These are phyloP conservation scores for Piezodorus guildinii DNA, from an alignment of 1,140 invertebrate species.

Conservation along the genomic window DNA sequence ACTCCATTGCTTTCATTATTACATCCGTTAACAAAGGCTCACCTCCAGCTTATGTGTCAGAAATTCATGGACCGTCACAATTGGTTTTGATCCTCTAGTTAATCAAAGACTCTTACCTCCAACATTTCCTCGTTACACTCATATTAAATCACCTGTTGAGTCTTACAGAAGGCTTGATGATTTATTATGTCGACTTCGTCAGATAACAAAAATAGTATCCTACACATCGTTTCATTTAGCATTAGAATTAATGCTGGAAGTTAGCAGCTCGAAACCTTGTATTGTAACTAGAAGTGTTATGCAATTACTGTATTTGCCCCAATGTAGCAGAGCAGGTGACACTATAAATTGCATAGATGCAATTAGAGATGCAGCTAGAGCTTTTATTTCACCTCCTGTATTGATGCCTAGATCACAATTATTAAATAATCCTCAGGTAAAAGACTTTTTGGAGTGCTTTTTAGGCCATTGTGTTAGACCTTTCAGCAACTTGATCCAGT, in stretches of 20 bases:
- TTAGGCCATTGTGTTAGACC: slow-evolving; percentile 76
- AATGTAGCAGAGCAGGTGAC: slow-evolving; percentile 38
- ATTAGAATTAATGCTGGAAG: slow-evolving; percentile 87
- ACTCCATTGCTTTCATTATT: slow-evolving; percentile 68
- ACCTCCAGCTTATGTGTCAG: slow-evolving; percentile 32
- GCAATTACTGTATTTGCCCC: slow-evolving; percentile 65
- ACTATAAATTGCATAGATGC: slow-evolving; percentile 58
- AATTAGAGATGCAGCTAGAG: slow-evolving; percentile 68
- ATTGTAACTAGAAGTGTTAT: slow-evolving; percentile 86
- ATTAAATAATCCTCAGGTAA: slow-evolving; percentile 54
- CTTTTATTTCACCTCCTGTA: slow-evolving; percentile 79
- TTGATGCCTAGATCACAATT: slow-evolving; percentile 55
- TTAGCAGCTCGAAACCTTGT: slow-evolving; percentile 77
- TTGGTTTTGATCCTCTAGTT: slow-evolving; percentile 90
- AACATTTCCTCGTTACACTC: slow-evolving; percentile 94
- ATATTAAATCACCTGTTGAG: slow-evolving; percentile 73
- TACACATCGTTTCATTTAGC: slow-evolving; percentile 68
- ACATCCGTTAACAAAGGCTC: slow-evolving; percentile 61
- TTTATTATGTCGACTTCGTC: slow-evolving; percentile 64
- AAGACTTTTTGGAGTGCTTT: slow-evolving; percentile 81
- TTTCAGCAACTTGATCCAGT: slow-evolving; percentile 75
- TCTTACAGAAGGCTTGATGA: slow-evolving; percentile 76
- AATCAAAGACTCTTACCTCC: slow-evolving; percentile 90
- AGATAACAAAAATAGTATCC: slow-evolving; percentile 70
- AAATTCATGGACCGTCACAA: slow-evolving; percentile 38